Base-by-base conservation (phyloP, 2,888 invertebrate genomes). In the Taenaris catops region DNA sequence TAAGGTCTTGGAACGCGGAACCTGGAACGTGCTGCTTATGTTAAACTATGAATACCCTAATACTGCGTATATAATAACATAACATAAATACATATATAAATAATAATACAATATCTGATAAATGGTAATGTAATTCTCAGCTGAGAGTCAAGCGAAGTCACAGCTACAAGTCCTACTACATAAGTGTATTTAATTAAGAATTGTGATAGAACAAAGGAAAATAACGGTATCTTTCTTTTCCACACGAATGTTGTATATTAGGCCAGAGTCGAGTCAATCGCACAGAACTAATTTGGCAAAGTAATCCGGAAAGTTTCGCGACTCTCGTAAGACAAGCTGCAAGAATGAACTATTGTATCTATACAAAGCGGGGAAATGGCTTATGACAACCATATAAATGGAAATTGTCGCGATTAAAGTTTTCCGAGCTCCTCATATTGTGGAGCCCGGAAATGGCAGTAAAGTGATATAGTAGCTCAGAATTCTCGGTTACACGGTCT, bases 351-450 rank as follows among this genome's bases (percentile, higher is more conserved):
- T 44, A 46, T 40, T 38, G 38, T 45, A 33, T 45, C 48, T 48
- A 70, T 62, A 73, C 68, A 70, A 68, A 63, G 58, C 60, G 57
- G 60, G 64, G 55, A 66, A 63, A 55, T 48, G 60, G 66, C 64
- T 74, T 69, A 70, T 69, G 74, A 69, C 63, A 57, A 64, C 55
- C 62, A 67, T 78, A 71, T 73, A 76, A 75, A 78, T 76, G 75
- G 68, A 75, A 75, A 79, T 78, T 70, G 78, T 73, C 60, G 62
- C 69, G 60, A 73, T 74, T 64, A 67, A 68, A 75, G 67, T 71
- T 71, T 57, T 46, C 52, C 54, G 49, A 52, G 59, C 52, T 58
- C 4, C 57, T 59, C 58, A 54, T 61, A 59, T 55, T 55, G 58
- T 51, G 57, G 55, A 58, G 72, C 63, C n/a, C 64, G 69, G 70